Evolutionary conservation across 2,888 invertebrate species (phyloP).

Genomic region (Oxystoma pomonae): DNA sequence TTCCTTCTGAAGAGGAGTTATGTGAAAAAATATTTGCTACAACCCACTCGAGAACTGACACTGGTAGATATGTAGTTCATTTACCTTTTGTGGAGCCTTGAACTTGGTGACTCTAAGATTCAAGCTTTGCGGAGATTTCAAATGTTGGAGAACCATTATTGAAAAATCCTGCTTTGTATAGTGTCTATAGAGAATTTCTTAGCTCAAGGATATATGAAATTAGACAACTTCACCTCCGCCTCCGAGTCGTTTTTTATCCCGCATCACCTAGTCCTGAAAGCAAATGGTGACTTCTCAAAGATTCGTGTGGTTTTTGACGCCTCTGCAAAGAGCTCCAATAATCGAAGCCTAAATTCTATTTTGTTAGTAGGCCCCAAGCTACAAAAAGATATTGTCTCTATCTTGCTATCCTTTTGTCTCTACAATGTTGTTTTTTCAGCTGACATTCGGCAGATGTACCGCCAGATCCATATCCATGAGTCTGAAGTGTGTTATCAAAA

Average conservation of each 20-base stretch:
- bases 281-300: neutral
- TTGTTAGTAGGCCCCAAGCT: conserved; percentile 3
- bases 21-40: neutral
- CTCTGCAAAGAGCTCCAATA: neutral
- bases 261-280: neutral
- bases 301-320: conserved; percentile 1
- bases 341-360: neutral
- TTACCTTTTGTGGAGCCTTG: neutral
- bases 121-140: neutral
- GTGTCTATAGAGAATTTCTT: neutral
- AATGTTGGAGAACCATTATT: neutral
- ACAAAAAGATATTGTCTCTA: neutral
- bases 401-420: neutral
- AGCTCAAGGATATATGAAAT: neutral
- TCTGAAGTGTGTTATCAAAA: neutral
- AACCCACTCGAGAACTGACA: neutral
- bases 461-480: neutral
- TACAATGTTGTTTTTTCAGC: neutral
- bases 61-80: neutral
- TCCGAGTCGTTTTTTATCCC: neutral
- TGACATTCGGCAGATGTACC: conserved; percentile 1
- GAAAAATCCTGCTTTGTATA: neutral
- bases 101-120: neutral
- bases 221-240: neutral
- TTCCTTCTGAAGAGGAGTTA: too few species aligned